Evolutionary conservation across 2,888 invertebrate genomes (phyloP), one percentile per base, ranked within the genome.

Genomic region (Diaprepes abbreviatus): DNA sequence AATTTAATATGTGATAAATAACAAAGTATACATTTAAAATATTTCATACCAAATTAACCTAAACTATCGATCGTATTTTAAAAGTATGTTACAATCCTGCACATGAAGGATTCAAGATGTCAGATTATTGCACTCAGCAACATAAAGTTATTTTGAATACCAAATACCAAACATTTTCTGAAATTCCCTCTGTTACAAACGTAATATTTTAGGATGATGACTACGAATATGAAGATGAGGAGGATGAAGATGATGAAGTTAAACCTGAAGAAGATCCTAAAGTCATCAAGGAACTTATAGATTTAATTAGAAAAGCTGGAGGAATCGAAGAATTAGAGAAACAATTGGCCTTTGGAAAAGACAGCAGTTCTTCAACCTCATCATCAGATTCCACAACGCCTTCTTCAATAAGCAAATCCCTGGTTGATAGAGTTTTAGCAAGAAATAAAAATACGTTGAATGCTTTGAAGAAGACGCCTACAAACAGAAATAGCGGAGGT

Each of bases 241-340:
- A 86, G 38, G 86, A 88, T 28, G 87, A 86, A 35, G 86, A 85
- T 12, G 85, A 85, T n/a, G 85, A 85, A 57, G 80, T 81, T n/a
- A 74, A 74, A n/a, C 84, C 87, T 10, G 91, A 91, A 58, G 91
- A 92, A 82, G 92, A 93, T 79, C 92, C 92, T 0, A 88, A 83
- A 80, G 93, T 94, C 0, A 91, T 94, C 65, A 94, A 94, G 79
- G 94, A 95, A 81, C 85, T 95, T 3, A 91, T 95, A 57, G 92
- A 92, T 74, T 86, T 95, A 1, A 94, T 95, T 74, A 93, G 91
- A 81, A 94, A 94, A 89, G 92, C 93, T 66, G 94, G 93, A 74
- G 95, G 95, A 12, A 89, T 95, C 1, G 95, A 95, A 79, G 92
- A 95, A 79, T 82, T 95, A 12, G 95, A 95, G 82, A 94, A 92